Evolutionary conservation across 1,140 invertebrate species (phyloP).

Genomic region (Drosophila hydei): DNA sequence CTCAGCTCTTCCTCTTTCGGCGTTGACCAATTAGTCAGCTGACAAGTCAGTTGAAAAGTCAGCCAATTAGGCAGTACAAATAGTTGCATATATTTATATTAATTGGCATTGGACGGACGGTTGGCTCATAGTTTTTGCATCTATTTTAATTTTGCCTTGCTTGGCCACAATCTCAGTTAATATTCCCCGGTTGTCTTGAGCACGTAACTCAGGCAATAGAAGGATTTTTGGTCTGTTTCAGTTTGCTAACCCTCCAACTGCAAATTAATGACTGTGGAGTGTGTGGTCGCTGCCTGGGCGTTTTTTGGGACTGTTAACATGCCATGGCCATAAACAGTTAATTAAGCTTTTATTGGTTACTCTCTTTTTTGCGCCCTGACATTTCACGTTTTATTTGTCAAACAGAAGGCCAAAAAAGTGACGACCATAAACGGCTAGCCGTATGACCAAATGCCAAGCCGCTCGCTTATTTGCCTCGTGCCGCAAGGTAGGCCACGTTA

Average conservation of each 20-base stretch:
- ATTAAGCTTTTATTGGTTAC: slow-evolving; percentile 82
- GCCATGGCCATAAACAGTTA: slow-evolving; percentile 81
- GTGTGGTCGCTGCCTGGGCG: slow-evolving; percentile 32
- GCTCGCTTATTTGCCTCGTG: slow-evolving; percentile 47
- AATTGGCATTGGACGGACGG: background rate
- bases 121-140: slow-evolving; percentile 1
- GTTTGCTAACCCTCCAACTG: slow-evolving; percentile 27
- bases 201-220: slow-evolving; percentile 30
- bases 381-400: slow-evolving; percentile 82
- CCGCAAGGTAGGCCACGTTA: slow-evolving; percentile 45
- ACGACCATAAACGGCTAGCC: slow-evolving; percentile 69
- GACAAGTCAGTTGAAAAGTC: background rate
- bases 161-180: slow-evolving; percentile 11
- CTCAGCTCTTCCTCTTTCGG: background rate
- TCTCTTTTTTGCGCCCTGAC: slow-evolving; percentile 72
- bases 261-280: slow-evolving; percentile 63
- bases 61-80: background rate
- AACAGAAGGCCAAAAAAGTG: slow-evolving; percentile 71
- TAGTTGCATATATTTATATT: background rate
- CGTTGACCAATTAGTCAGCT: slow-evolving; percentile 1
- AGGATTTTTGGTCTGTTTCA: slow-evolving; percentile 1
- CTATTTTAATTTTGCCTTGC: background rate
- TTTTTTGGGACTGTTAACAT: slow-evolving; percentile 62
- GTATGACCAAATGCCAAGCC: slow-evolving; percentile 33
- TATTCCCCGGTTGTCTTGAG: background rate